Evolutionary conservation across 2,888 invertebrate species (phyloP), one percentile per base, ranked within the genome.

Genomic region (Cephus pygmeus): DNA sequence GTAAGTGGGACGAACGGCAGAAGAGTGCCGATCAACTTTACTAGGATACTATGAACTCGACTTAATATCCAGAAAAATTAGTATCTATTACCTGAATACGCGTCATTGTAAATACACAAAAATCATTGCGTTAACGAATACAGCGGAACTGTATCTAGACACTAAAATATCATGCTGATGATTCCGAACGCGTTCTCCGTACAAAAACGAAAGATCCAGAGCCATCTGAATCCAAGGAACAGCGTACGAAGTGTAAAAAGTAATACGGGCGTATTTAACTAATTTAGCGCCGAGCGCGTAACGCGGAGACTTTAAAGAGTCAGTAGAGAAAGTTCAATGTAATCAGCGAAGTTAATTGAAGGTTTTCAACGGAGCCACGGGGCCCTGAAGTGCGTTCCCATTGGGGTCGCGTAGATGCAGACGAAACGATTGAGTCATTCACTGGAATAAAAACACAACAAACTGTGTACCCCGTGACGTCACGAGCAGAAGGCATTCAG

Each of bases 401-500:
- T 86, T 86, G 86, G 88, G 84, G 84, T 80, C 80, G 73, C 34
- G 73, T 73, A n/a, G 73, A 56, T 77, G 79, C 75, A 80, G 82
- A 81, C 83, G 86, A 87, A 88, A 85, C 90, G 90, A 91, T 91
- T 89, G 90, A 91, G 86, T 91, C 90, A 90, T 89, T 91, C 88
- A 87, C 85, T 86, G 85, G 86, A 88, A 89, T 89, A 89, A 91
- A 90, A 91, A 90, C 88, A 89, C 86, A 86, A 87, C 87, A 85
- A 85, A 88, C 86, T 83, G 82, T 76, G 78, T 79, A 81, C 81
- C 82, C 81, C 80, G 88, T 90, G 90, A 90, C 90, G 91, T 91
- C 91, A 90, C 88, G 87, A 88, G 87, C 91, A 91, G 91, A 91
- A 91, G 91, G 90, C 89, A 91, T 91, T 91, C 90, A 91, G 87